These are phyloP conservation scores for Chascanopsetta lugubris DNA, from an alignment of 2,113 vertebrate species.

Conservation along the genomic window DNA sequence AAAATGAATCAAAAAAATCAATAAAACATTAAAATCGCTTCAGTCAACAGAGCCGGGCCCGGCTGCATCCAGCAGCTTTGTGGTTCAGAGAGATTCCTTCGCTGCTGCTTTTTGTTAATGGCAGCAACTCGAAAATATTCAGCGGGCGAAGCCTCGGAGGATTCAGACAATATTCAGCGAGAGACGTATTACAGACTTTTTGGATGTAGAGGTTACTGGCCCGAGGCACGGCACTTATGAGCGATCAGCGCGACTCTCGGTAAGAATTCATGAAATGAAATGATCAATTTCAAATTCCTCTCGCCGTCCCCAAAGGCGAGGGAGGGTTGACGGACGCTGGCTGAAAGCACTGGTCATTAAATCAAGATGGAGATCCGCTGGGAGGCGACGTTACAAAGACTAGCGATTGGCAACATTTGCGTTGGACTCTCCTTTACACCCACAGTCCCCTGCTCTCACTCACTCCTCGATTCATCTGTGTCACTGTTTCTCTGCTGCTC, in stretches of 20 bases:
- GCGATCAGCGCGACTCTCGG: constrained; percentile 53
- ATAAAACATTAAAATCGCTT: constrained; percentile 80
- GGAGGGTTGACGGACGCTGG: constrained; percentile 46
- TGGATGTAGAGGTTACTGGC: constrained; percentile 46
- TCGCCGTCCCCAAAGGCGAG: constrained; percentile 51
- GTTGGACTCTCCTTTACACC: constrained; percentile 43
- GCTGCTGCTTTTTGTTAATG: constrained; percentile 53
- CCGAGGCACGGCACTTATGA: constrained; percentile 50
- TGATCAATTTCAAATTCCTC: constrained; percentile 57
- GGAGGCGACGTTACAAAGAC: constrained; percentile 45
- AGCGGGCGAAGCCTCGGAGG: no score
- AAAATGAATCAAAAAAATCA: constrained; percentile 76
- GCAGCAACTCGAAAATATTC: constrained; percentile 47
- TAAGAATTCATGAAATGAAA: constrained; percentile 66
- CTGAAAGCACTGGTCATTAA: constrained; percentile 57
- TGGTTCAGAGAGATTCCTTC: constrained; percentile 59
- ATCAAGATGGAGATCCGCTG: constrained; percentile 51
- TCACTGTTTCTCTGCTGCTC: no score
- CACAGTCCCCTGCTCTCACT: constrained; percentile 17
- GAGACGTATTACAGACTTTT: constrained; percentile 31
- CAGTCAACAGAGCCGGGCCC: constrained; percentile 74
- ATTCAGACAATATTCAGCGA: no score
- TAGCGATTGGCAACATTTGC: constrained; percentile 62
- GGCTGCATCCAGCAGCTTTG: constrained; percentile 65
- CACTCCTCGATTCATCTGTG: constrained; percentile 51